phyloP scores from a whole-genome alignment of 1,140 invertebrate species.

The Periplaneta americana region DNA sequence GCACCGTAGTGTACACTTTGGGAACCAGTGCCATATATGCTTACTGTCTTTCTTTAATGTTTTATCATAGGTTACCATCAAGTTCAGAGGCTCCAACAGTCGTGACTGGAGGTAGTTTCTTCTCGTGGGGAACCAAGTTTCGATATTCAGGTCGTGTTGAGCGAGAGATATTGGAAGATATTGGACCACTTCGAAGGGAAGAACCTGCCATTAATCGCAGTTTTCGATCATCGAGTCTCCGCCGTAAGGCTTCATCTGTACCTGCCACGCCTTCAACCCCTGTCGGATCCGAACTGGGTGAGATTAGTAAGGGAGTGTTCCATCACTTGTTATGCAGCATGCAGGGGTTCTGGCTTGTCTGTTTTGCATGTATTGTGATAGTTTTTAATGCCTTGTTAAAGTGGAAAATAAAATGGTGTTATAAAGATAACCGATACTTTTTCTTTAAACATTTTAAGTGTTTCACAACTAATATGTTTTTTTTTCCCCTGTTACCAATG shows the following conservation, averaged over 20 bases:
- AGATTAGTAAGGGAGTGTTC: conserved; percentile 10
- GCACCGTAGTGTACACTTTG: too few relatives aligned
- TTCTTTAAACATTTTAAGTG: too few relatives aligned
- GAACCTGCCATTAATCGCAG: conserved; percentile 49
- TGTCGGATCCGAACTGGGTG: conserved; percentile 30
- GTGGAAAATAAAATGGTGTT: too few relatives aligned
- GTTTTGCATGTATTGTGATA: too few relatives aligned
- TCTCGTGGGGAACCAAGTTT: conserved; percentile 92
- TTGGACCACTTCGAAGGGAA: conserved; percentile 46
- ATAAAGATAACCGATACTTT: too few relatives aligned
- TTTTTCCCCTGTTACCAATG: too few relatives aligned
- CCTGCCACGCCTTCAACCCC: conserved; percentile 81
- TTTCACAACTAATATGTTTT: too few relatives aligned
- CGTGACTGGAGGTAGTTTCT: conserved; percentile 87
- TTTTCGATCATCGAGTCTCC: conserved; percentile 44
- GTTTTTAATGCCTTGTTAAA: too few relatives aligned
- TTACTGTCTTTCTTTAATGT: too few relatives aligned
- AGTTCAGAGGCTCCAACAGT: conserved; percentile 80
- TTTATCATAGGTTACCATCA: conserved; percentile 66
- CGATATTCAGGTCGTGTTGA: conserved; percentile 86
- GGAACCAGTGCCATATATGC: too few relatives aligned
- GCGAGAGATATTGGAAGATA: conserved; percentile 76
- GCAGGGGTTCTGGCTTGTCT: too few relatives aligned
- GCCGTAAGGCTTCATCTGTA: conserved; percentile 74
- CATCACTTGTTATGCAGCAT: neutral